phyloP scores from a whole-genome alignment of 2,113 vertebrate genomes.

The Lontra canadensis region DNA sequence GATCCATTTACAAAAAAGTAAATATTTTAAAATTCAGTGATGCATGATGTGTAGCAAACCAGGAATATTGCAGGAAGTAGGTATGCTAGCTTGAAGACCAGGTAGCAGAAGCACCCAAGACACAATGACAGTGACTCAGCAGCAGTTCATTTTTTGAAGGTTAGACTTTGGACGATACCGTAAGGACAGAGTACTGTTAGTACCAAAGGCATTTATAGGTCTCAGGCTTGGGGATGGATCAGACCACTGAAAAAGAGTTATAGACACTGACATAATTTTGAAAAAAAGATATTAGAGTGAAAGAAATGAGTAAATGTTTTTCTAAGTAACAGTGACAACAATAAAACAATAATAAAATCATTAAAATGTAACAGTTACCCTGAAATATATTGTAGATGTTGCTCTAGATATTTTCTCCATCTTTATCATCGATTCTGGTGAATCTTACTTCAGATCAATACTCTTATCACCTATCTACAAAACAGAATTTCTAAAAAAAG shows the following conservation, averaged over 20 bases:
- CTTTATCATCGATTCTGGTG: background rate
- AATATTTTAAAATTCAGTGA: background rate
- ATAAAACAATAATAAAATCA: background rate
- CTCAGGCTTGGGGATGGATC: background rate
- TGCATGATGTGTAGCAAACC: background rate
- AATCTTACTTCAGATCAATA: background rate
- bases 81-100: background rate
- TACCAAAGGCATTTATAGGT: background rate
- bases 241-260: background rate
- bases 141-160: background rate
- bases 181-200: background rate
- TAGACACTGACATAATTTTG: background rate
- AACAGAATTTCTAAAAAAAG: background rate
- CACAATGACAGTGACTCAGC: background rate
- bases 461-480: background rate
- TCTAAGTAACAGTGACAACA: background rate
- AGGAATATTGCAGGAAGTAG: background rate
- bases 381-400: background rate
- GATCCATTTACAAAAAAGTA: background rate
- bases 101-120: background rate
- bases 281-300: background rate
- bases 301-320: background rate
- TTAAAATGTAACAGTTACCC: background rate
- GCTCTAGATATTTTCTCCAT: background rate
- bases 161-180: background rate